Evolutionary conservation across 2,888 invertebrate species (phyloP).

Genomic region (Aspidiotus destructor): DNA sequence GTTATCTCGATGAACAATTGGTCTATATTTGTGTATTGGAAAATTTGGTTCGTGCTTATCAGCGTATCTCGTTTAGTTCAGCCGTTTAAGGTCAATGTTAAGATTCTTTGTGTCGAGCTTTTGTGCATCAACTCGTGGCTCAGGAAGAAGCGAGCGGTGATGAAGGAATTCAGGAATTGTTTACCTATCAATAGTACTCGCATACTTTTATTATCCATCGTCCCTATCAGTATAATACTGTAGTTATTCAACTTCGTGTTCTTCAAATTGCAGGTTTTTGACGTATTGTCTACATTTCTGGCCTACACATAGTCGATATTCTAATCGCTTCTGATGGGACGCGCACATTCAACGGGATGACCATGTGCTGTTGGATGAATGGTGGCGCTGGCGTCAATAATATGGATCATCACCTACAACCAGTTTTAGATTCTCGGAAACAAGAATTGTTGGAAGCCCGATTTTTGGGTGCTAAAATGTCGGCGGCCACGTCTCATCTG

Average conservation of each 20-base stretch:
- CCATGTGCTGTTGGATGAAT: conserved; percentile 33
- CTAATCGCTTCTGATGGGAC: conserved; percentile 33
- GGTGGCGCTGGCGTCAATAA: conserved; percentile 69
- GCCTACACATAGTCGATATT: conserved; percentile 22
- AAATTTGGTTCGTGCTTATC: too few relatives aligned
- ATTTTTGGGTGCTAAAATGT: conserved; percentile 87
- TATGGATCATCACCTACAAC: conserved; percentile 88
- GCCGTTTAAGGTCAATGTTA: too few relatives aligned
- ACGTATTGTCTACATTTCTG: not conserved
- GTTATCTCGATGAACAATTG: too few relatives aligned
- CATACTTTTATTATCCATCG: too few relatives aligned
- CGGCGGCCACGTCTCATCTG: conserved; percentile 30
- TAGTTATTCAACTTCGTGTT: not conserved
- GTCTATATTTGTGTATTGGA: too few relatives aligned
- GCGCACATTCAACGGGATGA: conserved; percentile 29
- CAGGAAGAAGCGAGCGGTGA: too few relatives aligned
- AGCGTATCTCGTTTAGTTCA: too few relatives aligned
- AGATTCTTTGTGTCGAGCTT: too few relatives aligned
- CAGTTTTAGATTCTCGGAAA: conserved; percentile 95
- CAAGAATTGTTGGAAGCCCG: conserved; percentile 97
- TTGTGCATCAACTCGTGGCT: too few relatives aligned
- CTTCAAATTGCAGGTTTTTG: conserved; percentile 26
- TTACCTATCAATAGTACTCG: too few relatives aligned
- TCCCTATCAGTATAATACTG: too few relatives aligned
- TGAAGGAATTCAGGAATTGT: too few relatives aligned